Evolutionary conservation across 2,888 invertebrate genomes (phyloP), one percentile per base, ranked within the genome.

Genomic region (Apotomis turbidana): DNA sequence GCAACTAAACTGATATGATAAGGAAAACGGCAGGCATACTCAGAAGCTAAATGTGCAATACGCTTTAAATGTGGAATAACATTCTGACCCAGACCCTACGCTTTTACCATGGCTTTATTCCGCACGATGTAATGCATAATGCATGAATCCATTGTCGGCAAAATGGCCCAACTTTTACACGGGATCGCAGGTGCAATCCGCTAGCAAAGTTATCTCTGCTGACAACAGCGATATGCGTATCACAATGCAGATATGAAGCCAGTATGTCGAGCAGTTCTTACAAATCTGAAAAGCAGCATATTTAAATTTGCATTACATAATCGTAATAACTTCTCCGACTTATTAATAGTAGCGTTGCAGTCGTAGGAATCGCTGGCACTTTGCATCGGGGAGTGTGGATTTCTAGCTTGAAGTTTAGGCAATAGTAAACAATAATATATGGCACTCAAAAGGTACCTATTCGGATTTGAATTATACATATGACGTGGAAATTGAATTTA

Each of bases 81-180:
- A 52, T 9, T 41, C 5, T 13, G n/a, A 54, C 54, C 8, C 13
- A 44, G n/a, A 36, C 61, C 49, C 5, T 61, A 55, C 27, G 41
- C 9, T 52, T 13, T 52, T 64, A 55, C 64, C 52, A 55, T 27
- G 66, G 57, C 3, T 5, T 13, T 44, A 52, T 41, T 12, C 59
- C 12, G 54, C 13, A 55, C 59, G 60, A 54, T 52, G 27, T 54
- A 27, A 68, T 68, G 68, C 60, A 68, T 68, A 52, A 60, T 68
- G 49, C 68, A 68, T 60, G 9, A 27, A 68, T 27, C 52, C 54
- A 68, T 61, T 68, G 54, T 68, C 51, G 41, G 52, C 27, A 46
- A 68, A 68, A 54, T 54, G n/a, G 44, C 44, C 54, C 41, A 68
- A 68, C 68, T 60, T 68, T 60, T 68, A 54, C 60, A 5, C 46